Base-by-base conservation (phyloP, 2,113 vertebrate species). In the Crotalus tigris region DNA sequence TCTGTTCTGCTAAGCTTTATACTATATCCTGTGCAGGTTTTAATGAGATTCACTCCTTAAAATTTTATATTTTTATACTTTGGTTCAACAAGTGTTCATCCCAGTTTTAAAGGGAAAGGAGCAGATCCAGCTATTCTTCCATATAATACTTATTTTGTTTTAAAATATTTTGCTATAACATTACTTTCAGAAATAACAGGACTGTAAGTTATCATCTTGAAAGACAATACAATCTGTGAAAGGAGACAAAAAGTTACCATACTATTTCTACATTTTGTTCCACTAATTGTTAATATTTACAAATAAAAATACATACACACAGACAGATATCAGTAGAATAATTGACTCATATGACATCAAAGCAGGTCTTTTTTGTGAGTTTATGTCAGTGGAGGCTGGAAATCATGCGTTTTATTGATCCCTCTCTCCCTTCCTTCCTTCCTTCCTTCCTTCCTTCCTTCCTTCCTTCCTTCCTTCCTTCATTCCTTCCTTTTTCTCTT, bases 81-180 rank as follows among this genome's bases (percentile, higher is more conserved):
- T 29, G 33, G 17, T 3, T 89, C 6, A 61, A 57, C 61, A 33
- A 1, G 55, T 92, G 24, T 95, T 87, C 46, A 90, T 12, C 19
- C 90, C 26, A 85, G 9, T 51, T 24, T 33, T 11, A 29, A 95
- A 57, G 8, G 59, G 53, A 87, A 15, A 33, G 91, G 55, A 92
- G 23, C 57, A 81, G 24, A 53, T 91, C 90, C 61, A 93, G n/a
- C 4, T 39, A 85, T 6, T 49, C 64, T 94, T 94, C 57, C 54
- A 75, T 92, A 51, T 19, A 93, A 89, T 21, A 61, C 92, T 75
- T 86, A 59, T 58, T 92, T 12, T 85, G 54, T 59, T 85, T 1
- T 88, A 81, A 81, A 44, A 88, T 87, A 1, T 6, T 75, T 91
- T 94, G 7, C 93, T 93, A 10, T 90, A 88, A 33, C 51, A 91